Evolutionary conservation across 2,113 vertebrate species (phyloP).

Genomic region (Sebastes schlegelii): DNA sequence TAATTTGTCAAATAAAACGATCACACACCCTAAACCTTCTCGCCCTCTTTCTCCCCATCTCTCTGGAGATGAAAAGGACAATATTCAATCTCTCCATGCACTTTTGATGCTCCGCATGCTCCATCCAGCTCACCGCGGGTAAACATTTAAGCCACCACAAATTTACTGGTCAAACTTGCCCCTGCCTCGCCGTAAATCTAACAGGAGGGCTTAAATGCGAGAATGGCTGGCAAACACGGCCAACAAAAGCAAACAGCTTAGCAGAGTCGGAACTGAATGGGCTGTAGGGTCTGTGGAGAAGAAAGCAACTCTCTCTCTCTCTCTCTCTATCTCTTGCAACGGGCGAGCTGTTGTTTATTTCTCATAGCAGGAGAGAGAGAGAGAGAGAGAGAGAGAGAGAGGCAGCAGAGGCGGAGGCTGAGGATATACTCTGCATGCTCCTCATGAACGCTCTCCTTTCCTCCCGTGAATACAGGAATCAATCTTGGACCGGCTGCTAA

Average conservation of each 20-base stretch:
- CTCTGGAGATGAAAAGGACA: conserved; percentile 68
- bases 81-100: conserved; percentile 73
- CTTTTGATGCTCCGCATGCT: conserved; percentile 68
- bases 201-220: conserved; percentile 73
- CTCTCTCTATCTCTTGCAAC: conserved; percentile 62
- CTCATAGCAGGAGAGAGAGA: conserved; percentile 63
- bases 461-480: conserved; percentile 93
- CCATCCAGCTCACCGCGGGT: conserved; percentile 68
- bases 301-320: conserved; percentile 70
- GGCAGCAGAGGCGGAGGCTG: conserved; percentile 65
- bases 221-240: conserved; percentile 71
- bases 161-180: conserved; percentile 78
- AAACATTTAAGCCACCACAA: conserved; percentile 77
- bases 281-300: conserved; percentile 62
- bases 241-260: conserved; percentile 80
- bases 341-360: conserved; percentile 73
- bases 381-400: conserved; percentile 28
- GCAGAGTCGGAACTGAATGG: conserved; percentile 70
- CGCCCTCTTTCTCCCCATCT: conserved; percentile 47
- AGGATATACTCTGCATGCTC: conserved; percentile 93
- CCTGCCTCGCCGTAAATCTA: conserved; percentile 75
- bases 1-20: conserved; percentile 78
- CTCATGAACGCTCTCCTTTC: conserved; percentile 96
- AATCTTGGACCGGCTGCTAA: conserved; percentile 87
- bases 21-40: conserved; percentile 73